Evolutionary conservation across 2,797 vertebrate species (phyloP).

Genomic region (Champsocephalus esox): DNA sequence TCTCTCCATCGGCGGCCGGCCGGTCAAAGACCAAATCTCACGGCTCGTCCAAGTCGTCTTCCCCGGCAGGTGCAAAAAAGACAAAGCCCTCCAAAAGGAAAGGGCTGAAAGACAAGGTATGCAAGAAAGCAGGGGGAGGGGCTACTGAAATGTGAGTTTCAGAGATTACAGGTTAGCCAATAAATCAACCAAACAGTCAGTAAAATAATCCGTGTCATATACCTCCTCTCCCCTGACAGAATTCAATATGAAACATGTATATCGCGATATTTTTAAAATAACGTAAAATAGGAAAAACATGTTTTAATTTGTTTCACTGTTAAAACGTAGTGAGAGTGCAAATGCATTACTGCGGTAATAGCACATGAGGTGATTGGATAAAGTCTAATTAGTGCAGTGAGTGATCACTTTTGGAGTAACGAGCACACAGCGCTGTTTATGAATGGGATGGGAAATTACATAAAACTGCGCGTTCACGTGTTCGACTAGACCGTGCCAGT

Average conservation of each 20-base stretch:
- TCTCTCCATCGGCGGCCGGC: constrained; percentile 83
- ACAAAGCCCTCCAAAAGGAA: constrained; percentile 85
- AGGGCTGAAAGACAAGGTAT: constrained; percentile 90
- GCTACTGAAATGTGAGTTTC: neutral
- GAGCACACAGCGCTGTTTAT: constrained; percentile 38
- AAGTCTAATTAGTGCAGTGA: constrained; percentile 40
- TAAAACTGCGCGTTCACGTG: constrained; percentile 66
- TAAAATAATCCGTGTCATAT: neutral
- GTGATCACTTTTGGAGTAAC: constrained; percentile 21
- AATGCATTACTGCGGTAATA: constrained; percentile 1
- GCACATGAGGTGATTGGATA: constrained; percentile 11
- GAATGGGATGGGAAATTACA: constrained; percentile 48
- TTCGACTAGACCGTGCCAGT: constrained; percentile 57
- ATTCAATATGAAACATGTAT: constrained; percentile 27
- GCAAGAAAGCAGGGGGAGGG: neutral
- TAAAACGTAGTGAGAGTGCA: neutral
- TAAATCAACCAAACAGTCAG: constrained; percentile 5
- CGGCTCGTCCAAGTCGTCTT: constrained; percentile 74
- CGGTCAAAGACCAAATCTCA: constrained; percentile 83
- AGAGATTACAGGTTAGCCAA: neutral
- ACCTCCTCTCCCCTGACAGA: neutral
- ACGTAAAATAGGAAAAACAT: neutral
- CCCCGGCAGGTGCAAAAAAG: constrained; percentile 73
- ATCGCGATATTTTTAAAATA: constrained; percentile 52
- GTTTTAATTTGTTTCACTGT: constrained; percentile 8